These are phyloP conservation scores for Lophius piscatorius DNA, from an alignment of 2,113 vertebrate genomes.

Conservation along the genomic window DNA sequence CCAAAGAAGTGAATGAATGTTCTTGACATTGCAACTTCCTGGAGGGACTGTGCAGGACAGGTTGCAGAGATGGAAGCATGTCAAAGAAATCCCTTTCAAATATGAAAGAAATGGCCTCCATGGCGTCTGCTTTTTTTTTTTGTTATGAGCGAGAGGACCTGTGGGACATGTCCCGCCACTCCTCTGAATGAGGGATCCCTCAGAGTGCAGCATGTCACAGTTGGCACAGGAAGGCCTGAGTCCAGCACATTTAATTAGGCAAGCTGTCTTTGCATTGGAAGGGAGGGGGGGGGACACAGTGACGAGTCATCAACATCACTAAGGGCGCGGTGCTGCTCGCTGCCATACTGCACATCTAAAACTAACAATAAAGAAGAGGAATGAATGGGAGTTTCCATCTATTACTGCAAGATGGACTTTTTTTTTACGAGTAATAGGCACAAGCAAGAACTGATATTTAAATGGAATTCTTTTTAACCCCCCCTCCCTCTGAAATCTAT, in stretches of 20 bases:
- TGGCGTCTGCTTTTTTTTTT: background rate
- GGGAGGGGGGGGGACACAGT: constrained; percentile 50
- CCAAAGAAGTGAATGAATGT: no score
- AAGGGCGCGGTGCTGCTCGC: constrained; percentile 57
- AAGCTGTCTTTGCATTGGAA: constrained; percentile 64
- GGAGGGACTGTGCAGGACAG: no score
- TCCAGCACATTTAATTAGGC: constrained; percentile 64
- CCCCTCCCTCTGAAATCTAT: no score
- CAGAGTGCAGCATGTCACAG: constrained; percentile 55
- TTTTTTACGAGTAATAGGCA: no score
- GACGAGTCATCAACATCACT: constrained; percentile 65
- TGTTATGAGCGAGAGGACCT: constrained; percentile 11
- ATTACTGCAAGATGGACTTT: no score
- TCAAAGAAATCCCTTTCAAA: no score
- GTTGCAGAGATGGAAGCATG: no score
- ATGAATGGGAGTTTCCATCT: background rate
- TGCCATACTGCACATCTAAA: constrained; percentile 37
- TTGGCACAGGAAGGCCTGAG: constrained; percentile 62
- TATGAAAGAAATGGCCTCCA: background rate
- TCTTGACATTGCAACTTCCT: no score
- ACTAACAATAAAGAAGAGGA: constrained; percentile 23
- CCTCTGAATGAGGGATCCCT: constrained; percentile 50
- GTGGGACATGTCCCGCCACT: constrained; percentile 5
- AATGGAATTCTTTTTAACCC: no score
- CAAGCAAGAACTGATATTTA: no score